Evolutionary conservation across 2,888 invertebrate genomes (phyloP).

Genomic region (Pheosia tremula): DNA sequence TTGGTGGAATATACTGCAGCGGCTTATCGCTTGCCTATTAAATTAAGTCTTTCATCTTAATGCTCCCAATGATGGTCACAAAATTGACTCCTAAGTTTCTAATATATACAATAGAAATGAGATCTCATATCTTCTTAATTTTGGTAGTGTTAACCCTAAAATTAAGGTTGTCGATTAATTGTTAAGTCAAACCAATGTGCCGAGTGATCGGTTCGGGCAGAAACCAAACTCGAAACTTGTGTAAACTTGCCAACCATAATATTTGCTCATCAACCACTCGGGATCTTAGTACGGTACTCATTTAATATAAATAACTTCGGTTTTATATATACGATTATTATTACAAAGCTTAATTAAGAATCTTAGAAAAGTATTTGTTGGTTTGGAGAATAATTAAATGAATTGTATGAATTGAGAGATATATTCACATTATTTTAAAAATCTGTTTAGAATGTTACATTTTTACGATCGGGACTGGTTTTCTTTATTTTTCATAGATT

Average conservation of each 20-base stretch:
- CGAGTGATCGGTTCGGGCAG: conserved; percentile 15
- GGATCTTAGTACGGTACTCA: conserved; percentile 7
- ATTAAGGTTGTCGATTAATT: conserved; percentile 27
- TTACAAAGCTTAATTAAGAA: not conserved
- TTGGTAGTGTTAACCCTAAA: conserved; percentile 16
- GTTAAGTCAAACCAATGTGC: conserved; percentile 20
- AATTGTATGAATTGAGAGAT: too few relatives aligned
- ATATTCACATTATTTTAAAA: too few relatives aligned
- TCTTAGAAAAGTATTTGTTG: not conserved
- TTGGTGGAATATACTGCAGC: too few relatives aligned
- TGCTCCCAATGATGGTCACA: too few relatives aligned
- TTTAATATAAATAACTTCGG: conserved; percentile 1
- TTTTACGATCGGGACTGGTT: too few relatives aligned
- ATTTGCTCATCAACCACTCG: conserved; percentile 20
- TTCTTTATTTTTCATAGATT: too few relatives aligned
- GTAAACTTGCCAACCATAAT: conserved; percentile 29
- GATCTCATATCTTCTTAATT: conserved; percentile 5
- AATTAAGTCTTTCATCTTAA: too few relatives aligned
- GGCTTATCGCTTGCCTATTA: too few relatives aligned
- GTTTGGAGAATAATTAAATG: not conserved
- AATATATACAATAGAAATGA: not conserved
- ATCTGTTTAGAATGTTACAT: too few relatives aligned
- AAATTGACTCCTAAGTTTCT: too few relatives aligned
- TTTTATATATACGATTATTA: not conserved
- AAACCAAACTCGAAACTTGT: conserved; percentile 14